Evolutionary conservation across 2,797 vertebrate species (phyloP).

Genomic region (Onychomys torridus): DNA sequence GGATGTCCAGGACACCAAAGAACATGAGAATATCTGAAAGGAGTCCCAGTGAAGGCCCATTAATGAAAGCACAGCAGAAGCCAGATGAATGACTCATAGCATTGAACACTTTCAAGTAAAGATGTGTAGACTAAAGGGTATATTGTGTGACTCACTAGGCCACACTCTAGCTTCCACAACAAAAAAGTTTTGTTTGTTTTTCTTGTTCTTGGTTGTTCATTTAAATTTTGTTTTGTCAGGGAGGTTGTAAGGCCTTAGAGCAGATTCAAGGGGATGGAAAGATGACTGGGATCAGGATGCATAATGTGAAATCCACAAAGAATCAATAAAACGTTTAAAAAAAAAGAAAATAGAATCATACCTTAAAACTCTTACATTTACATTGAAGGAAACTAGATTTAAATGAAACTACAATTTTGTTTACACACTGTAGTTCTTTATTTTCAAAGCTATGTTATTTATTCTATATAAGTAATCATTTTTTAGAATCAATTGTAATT

Average conservation of each 20-base stretch:
- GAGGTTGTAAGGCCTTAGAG: background rate
- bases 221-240: background rate
- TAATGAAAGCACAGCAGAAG: background rate
- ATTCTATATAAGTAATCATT: background rate
- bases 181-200: background rate
- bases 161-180: background rate
- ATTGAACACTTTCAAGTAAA: background rate
- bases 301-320: background rate
- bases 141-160: background rate
- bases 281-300: background rate
- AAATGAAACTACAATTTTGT: slow-evolving; percentile 2
- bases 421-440: background rate
- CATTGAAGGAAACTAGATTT: background rate
- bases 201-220: background rate
- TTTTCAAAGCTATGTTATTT: background rate
- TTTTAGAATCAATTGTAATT: background rate
- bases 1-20: background rate
- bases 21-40: background rate
- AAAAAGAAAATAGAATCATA: background rate
- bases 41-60: background rate
- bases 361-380: background rate
- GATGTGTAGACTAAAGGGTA: background rate
- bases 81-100: background rate
- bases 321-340: background rate
- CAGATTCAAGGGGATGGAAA: background rate